Evolutionary conservation across 2,888 invertebrate genomes (phyloP), one percentile per base, ranked within the genome.

Genomic region (Sarcophaga carnaria): DNA sequence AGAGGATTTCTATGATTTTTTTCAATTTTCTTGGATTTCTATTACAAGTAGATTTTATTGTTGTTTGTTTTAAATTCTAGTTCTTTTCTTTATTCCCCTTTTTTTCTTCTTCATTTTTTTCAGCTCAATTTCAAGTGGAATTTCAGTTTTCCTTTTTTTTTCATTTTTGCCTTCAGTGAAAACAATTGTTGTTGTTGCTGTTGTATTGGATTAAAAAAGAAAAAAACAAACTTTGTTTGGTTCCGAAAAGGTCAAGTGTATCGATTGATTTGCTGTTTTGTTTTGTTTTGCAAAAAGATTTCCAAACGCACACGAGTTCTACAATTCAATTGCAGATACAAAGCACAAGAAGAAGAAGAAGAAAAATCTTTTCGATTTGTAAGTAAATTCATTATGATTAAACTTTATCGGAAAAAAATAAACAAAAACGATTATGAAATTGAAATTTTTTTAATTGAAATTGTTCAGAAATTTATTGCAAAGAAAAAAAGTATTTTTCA

Each of bases 181-280:
- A 72, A 83, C 77, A 37, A 83, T 83, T 77, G 82, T 71, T 84
- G 75, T 83, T 71, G 3, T 70, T 78, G 17, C 62, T 37, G 6
- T 62, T 82, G 63, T n/a, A 14, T 14, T 70, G 11, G 54, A 49
- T 72, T 22, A 22, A 71, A 11, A 10, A 37, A 37, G 2, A 3
- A 37, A 37, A 37, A 37, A 37, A 37, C 37, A 37, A 45, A 54
- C 76, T 83, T 78, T 78, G 63, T 64, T 45, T 17, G 63, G 60
- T 75, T 54, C 5, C 54, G 54, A 54, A 84, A 84, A 84, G 84
- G 84, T 84, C 80, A 76, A 84, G 79, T 76, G 66, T 84, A 84
- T 84, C 80, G 84, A 84, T 84, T 84, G 74, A 27, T 62, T 12
- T 60, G 27, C 63, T 70, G 17, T 54, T 25, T 70, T 59, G 63